Evolutionary conservation across 2,113 vertebrate genomes (phyloP).

Genomic region (Hyperoodon ampullatus): DNA sequence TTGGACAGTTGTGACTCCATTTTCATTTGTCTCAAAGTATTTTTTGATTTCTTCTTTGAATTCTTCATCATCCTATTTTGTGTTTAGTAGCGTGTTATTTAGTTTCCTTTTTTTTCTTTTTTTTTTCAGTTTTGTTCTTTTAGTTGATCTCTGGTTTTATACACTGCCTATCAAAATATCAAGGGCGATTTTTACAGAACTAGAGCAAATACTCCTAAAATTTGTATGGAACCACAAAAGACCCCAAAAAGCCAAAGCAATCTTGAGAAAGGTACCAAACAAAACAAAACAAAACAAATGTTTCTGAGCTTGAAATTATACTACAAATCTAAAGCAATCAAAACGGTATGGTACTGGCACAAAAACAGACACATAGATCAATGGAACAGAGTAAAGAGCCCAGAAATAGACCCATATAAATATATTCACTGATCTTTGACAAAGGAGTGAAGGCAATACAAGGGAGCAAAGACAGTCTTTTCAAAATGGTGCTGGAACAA

Average conservation of each 20-base stretch:
- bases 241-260: background rate
- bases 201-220: background rate
- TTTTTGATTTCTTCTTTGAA: background rate
- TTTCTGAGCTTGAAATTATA: background rate
- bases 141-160: background rate
- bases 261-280: background rate
- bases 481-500: background rate
- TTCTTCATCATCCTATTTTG: background rate
- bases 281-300: background rate
- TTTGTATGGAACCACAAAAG: background rate
- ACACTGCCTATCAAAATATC: background rate
- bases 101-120: background rate
- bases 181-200: background rate
- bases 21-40: background rate
- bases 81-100: background rate
- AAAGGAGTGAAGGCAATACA: background rate
- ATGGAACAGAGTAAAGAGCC: background rate
- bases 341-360: background rate
- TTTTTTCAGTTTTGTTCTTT: background rate
- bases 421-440: background rate
- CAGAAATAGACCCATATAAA: background rate
- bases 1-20: background rate
- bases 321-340: background rate
- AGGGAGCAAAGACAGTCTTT: background rate
- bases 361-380: background rate